Evolutionary conservation across 2,888 invertebrate species (phyloP).

Genomic region (Hedychridium roseum): DNA sequence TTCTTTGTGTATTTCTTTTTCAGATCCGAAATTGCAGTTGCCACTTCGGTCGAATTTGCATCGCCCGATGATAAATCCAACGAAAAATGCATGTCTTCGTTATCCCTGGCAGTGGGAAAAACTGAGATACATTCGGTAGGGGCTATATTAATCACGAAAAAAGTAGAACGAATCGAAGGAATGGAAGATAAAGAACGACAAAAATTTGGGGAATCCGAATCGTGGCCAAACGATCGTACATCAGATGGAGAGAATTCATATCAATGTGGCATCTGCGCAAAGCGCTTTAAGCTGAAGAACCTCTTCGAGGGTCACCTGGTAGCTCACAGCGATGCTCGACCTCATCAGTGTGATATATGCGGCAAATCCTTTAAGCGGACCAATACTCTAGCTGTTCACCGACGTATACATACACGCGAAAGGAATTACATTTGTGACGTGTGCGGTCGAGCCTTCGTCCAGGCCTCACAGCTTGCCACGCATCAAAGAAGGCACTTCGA

Average conservation of each 20-base stretch:
- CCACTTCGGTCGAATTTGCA: too few species aligned
- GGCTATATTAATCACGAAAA: too few species aligned
- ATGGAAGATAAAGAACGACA: too few species aligned
- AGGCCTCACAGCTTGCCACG: conserved; percentile 51
- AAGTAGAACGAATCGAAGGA: too few species aligned
- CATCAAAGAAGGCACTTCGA: conserved; percentile 54
- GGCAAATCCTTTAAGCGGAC: conserved; percentile 53
- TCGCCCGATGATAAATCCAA: too few species aligned
- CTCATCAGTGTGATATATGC: conserved; percentile 52
- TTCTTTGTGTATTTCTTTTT: too few species aligned
- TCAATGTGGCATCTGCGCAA: conserved; percentile 46
- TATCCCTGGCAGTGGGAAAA: too few species aligned
- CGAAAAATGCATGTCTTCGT: too few species aligned
- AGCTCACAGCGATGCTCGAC: conserved; percentile 52
- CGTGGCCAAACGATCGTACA: too few species aligned
- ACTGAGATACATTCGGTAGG: too few species aligned
- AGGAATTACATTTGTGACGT: conserved; percentile 54
- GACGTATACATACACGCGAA: conserved; percentile 52
- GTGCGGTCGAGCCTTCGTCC: conserved; percentile 54
- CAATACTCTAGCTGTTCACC: conserved; percentile 52
- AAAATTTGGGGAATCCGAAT: too few species aligned
- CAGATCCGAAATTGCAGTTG: too few species aligned
- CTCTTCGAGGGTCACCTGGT: conserved; percentile 51
- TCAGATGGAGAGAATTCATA: conserved; percentile 22
- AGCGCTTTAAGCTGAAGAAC: conserved; percentile 48